Base-by-base conservation (phyloP, 2,113 vertebrate species). In the Porphyrio hochstetteri region DNA sequence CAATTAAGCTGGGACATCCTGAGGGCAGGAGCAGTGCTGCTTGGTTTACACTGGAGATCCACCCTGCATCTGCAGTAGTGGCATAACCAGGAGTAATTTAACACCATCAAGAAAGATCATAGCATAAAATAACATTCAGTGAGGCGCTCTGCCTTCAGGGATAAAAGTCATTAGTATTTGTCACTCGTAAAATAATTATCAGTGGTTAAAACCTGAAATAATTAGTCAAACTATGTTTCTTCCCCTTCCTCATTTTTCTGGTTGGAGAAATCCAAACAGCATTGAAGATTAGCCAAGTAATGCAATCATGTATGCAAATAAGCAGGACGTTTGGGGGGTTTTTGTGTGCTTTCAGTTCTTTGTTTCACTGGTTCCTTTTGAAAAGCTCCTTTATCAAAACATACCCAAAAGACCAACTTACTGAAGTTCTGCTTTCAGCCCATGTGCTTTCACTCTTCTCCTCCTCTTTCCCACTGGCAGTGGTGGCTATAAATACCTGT, bases 401-500 rank as follows among this genome's bases (percentile, higher is more conserved):
- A 29, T 3, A 33, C 57, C 27, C 3, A 38, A 80, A 91, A 87
- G 52, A 16, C 13, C 61, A 53, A 90, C 63, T 35, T n/a, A 19
- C 5, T 36, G 46, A 79, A 50, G 52, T 40, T 83, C 42, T 53
- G 0, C 35, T 81, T 31, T 1, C 44, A 72, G 33, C 56, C 38
- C 1, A 0, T 9, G n/a, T 67, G 13, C 16, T 94, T 84, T 7
- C 55, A 20, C 27, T 75, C 50, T 71, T 27, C 20, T 42, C 16
- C 24, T 42, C 16, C 21, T 53, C 31, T 68, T 70, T 55, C 67
- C 29, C 57, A 0, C 52, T 74, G 50, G 16, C 20, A 40, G 20
- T 36, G 38, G 7, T 57, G 90, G 64, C 72, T 94, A 44, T 80
- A 88, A 96, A 92, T 88, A 90, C 25, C 28, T 77, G 38, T 23